Evolutionary conservation across 92 coral and sea anemone genomes (phyloP).

Genomic region (Porites lobata): DNA sequence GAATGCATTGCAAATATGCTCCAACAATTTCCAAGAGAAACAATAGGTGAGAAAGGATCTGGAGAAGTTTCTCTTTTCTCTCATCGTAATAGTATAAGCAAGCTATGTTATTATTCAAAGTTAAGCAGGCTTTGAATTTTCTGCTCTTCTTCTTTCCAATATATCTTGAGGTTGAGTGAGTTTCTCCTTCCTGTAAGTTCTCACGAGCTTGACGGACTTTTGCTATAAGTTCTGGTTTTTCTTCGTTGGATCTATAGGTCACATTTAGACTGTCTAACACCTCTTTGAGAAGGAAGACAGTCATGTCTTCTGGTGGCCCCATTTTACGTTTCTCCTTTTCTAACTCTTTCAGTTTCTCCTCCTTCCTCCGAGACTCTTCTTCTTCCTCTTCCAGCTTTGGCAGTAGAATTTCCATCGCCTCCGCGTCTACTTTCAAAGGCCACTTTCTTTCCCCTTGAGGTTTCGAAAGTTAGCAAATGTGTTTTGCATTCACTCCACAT

Average conservation of each 20-base stretch:
- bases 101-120: no score
- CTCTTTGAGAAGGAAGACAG: constrained; percentile 1
- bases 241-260: background rate
- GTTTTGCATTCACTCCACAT: constrained; percentile 15
- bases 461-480: background rate
- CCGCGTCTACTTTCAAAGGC: background rate
- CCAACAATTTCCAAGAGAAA: no score
- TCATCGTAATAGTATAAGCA: no score
- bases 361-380: background rate
- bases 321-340: constrained; percentile 6
- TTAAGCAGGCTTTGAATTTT: no score
- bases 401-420: background rate
- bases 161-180: no score
- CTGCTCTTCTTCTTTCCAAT: no score
- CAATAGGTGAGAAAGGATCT: no score
- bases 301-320: constrained; percentile 10
- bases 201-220: no score
- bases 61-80: no score
- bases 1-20: no score
- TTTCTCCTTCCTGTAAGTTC: no score
- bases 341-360: background rate
- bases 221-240: no score
- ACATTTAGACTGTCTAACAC: background rate
- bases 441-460: background rate
- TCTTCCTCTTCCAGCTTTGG: constrained; percentile 3